Evolutionary conservation across 2,888 invertebrate genomes (phyloP).

Genomic region (Dicyrtoma fusca): DNA sequence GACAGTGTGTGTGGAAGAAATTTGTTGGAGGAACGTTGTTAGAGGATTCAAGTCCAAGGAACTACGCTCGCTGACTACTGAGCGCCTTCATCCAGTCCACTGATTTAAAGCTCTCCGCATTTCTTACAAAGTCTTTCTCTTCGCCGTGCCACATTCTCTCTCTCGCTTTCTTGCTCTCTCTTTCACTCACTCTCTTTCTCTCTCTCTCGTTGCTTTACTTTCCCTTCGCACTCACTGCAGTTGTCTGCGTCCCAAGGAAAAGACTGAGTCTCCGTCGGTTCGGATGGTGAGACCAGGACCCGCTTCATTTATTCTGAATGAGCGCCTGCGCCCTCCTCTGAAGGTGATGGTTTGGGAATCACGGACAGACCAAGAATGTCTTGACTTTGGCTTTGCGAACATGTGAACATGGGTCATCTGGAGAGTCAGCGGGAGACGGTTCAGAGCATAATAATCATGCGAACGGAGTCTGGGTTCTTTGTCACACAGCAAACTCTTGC

Average conservation of each 20-base stretch:
- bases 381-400: background rate
- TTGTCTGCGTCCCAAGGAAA: background rate
- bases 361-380: background rate
- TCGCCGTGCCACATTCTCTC: background rate
- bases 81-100: slow-evolving; percentile 44
- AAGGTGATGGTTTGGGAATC: too few relatives aligned
- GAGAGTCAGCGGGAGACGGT: slow-evolving; percentile 20
- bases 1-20: background rate
- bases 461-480: background rate
- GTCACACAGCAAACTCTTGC: background rate
- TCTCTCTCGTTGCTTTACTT: too few relatives aligned
- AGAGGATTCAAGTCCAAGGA: slow-evolving; percentile 7
- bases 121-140: slow-evolving; percentile 23
- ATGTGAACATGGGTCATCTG: slow-evolving; percentile 15
- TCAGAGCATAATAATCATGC: slow-evolving; percentile 24
- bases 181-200: slow-evolving; percentile 16
- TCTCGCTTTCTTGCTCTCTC: background rate
- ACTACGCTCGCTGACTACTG: slow-evolving; percentile 46
- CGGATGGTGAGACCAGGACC: background rate
- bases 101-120: slow-evolving; percentile 44
- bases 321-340: slow-evolving; percentile 9
- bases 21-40: background rate
- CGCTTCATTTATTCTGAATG: slow-evolving; percentile 28
- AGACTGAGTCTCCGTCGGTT: too few relatives aligned
- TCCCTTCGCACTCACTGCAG: slow-evolving; percentile 3